These are phyloP conservation scores for Thamnaconus septentrionalis DNA, from an alignment of 2,113 vertebrate species.

Conservation along the genomic window DNA sequence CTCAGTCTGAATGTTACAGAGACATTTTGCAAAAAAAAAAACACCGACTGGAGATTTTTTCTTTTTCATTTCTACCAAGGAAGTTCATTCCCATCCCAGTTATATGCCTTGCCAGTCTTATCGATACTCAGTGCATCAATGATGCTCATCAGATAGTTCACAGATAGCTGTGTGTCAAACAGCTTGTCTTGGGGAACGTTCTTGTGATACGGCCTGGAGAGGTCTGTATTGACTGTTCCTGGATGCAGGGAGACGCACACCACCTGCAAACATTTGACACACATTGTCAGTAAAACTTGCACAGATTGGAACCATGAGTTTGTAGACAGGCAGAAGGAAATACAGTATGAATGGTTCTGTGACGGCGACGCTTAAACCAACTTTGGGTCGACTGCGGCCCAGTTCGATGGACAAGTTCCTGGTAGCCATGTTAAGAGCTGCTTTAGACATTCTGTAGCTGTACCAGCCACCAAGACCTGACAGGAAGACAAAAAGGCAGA, in stretches of 20 bases:
- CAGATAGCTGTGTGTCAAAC: slow-evolving; percentile 67
- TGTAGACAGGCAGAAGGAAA: too few species aligned
- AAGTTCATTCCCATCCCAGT: slow-evolving; percentile 56
- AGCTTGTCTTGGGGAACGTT: slow-evolving; percentile 67
- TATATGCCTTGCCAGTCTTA: slow-evolving; percentile 69
- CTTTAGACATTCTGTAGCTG: slow-evolving; percentile 74
- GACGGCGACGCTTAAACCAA: neutral
- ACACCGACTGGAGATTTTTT: neutral
- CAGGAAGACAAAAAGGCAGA: neutral
- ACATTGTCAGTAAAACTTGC: neutral
- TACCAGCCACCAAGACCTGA: slow-evolving; percentile 72
- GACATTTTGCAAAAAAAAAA: neutral
- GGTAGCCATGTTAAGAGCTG: slow-evolving; percentile 74
- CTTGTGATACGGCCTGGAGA: slow-evolving; percentile 70
- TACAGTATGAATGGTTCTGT: neutral
- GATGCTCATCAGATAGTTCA: slow-evolving; percentile 62
- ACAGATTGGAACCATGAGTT: neutral
- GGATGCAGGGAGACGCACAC: slow-evolving; percentile 73
- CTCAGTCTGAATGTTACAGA: neutral
- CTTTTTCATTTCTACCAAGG: slow-evolving; percentile 57
- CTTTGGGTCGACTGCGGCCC: slow-evolving; percentile 59
- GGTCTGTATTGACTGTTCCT: slow-evolving; percentile 68
- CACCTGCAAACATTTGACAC: slow-evolving; percentile 45
- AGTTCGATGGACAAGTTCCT: slow-evolving; percentile 74
- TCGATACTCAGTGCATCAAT: slow-evolving; percentile 55